phyloP scores from a whole-genome alignment of 2,888 invertebrate genomes.

The Acronicta aceris region DNA sequence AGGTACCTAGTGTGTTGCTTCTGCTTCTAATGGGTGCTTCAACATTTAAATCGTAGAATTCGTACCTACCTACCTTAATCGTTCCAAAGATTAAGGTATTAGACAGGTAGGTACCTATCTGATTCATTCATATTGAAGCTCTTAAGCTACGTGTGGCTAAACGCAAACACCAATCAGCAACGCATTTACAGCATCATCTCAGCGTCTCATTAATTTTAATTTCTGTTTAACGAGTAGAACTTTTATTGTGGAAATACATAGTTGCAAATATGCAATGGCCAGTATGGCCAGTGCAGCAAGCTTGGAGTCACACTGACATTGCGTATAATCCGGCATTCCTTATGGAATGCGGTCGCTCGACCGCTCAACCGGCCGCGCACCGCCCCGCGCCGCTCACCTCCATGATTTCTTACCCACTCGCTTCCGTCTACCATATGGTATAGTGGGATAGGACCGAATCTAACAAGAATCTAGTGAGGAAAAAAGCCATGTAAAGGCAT shows the following conservation, averaged over 20 bases:
- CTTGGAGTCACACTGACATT: slow-evolving; percentile 86
- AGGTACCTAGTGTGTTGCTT: too few species aligned
- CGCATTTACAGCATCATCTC: slow-evolving; percentile 19
- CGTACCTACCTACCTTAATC: too few species aligned
- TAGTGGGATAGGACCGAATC: slow-evolving; percentile 81
- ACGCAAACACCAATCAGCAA: slow-evolving; percentile 47
- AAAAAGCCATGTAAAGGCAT: slow-evolving; percentile 5
- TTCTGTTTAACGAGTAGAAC: slow-evolving; percentile 20
- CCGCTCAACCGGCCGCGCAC: slow-evolving; percentile 78
- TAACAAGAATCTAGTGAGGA: slow-evolving; percentile 75
- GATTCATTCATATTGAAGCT: too few species aligned
- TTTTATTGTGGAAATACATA: slow-evolving; percentile 51
- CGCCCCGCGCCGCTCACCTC: slow-evolving; percentile 80
- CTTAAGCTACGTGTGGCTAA: background rate
- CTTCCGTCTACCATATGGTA: slow-evolving; percentile 85
- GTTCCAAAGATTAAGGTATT: too few species aligned
- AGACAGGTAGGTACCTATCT: too few species aligned
- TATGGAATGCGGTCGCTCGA: slow-evolving; percentile 87
- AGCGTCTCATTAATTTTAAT: slow-evolving; percentile 9
- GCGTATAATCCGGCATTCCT: slow-evolving; percentile 87
- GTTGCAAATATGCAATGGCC: slow-evolving; percentile 70
- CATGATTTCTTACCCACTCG: slow-evolving; percentile 84
- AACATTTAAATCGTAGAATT: too few species aligned
- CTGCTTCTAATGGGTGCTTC: too few species aligned
- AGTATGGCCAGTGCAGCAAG: slow-evolving; percentile 66